Base-by-base conservation (phyloP, 2,888 invertebrate genomes). In the Caenorhabditis virilis region DNA sequence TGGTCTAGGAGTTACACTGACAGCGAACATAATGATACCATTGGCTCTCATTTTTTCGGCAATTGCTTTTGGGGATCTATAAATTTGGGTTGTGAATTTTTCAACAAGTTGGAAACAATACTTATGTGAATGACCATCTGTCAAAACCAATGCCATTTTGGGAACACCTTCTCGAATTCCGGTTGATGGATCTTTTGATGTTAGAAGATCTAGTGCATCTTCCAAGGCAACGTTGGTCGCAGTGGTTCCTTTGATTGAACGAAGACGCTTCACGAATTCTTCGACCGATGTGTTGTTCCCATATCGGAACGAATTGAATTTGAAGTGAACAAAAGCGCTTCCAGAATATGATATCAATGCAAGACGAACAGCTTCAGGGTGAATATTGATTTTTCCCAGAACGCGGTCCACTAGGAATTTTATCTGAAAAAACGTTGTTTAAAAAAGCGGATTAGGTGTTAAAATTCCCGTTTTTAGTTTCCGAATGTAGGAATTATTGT, bases 311-410 rank as follows among this genome's bases (percentile, higher is more conserved):
- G 73, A 72, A 52, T 79, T 77, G 74, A 81, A 82, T 46, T 70
- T 70, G 69, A 81, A 81, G 53, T 81, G 79, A 22, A 70, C 53
- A 60, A 74, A 79, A 6, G 73, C 64, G 23, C 68, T 71, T 22
- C 79, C 78, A 3, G 79, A 78, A 41, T 75, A 81, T 16, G 78
- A 74, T 46, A 81, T 76, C 27, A 81, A 52, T 1, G 80, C 76
- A 36, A 81, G 43, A 47, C 78, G 65, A 16, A 81, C 81, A 6
- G 82, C 81, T 23, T 81, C 79, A 1, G 79, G 78, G 49, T 82
- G 80, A 20, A 82, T 72, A 52, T 82, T 79, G 39, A 81, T 72
- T 60, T 79, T 74, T 15, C 69, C 69, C n/a, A 82, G 51, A n/a
- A 80, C 64, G 15, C 80, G 64, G 16, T 78, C 74, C 18, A 73